Percentiles rank a stretch among this genome's conserved stretches.
Conservation (phyloP, 1,140 invertebrate genomes). For the Musca vetustissima region DNA sequence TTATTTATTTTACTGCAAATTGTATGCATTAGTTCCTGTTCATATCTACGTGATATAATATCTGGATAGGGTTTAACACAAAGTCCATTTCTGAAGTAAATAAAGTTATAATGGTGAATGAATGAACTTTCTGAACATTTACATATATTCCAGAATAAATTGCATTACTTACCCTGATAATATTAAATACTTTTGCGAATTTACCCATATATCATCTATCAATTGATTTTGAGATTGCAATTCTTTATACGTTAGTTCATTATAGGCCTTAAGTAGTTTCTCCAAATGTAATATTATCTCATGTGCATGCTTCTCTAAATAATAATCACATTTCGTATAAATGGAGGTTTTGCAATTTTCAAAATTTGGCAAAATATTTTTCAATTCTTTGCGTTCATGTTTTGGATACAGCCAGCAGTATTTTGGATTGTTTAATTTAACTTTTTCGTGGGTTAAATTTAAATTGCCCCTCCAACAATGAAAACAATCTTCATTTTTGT, state of each 20-base stretch:
- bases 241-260: conserved; percentile 1
- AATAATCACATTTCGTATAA: conserved; percentile 29
- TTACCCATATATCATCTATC: conserved; percentile 13
- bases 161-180: conserved; percentile 16
- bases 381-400: background rate
- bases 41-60: conserved; percentile 14
- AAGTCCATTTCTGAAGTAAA: conserved; percentile 1
- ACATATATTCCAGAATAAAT: background rate
- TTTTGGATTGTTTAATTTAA: conserved; percentile 22
- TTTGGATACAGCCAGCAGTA: conserved; percentile 24
- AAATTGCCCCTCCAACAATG: too few relatives aligned
- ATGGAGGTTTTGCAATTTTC: conserved; percentile 24
- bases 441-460: background rate
- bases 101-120: too few relatives aligned
- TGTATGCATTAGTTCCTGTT: background rate
- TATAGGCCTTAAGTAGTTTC: background rate
- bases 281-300: conserved; percentile 23
- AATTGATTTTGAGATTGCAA: conserved; percentile 5
- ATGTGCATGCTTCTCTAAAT: conserved; percentile 18
- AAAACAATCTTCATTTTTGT: too few relatives aligned
- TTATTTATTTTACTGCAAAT: conserved; percentile 13
- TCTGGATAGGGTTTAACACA: conserved; percentile 27
- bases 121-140: too few relatives aligned
- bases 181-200: conserved; percentile 26
- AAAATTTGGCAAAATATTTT: conserved; percentile 23